These are phyloP conservation scores for Iguana delicatissima DNA, from an alignment of 2,797 vertebrate genomes.

Conservation along the genomic window DNA sequence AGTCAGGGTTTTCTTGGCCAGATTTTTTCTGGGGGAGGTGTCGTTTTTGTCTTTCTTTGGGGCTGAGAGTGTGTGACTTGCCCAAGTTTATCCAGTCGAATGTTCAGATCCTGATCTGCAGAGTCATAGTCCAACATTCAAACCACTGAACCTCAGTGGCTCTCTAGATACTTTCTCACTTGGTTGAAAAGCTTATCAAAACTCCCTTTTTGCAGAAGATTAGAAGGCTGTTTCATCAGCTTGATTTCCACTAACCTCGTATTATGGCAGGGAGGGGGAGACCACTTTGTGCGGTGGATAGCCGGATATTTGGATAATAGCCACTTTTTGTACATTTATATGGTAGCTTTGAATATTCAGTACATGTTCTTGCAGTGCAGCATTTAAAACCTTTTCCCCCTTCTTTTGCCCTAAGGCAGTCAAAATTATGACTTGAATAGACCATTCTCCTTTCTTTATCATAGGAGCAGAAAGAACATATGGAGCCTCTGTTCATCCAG, in stretches of 20 bases:
- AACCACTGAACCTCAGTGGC: too few relatives aligned
- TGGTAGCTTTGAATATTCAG: conserved; percentile 15
- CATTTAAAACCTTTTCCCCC: conserved; percentile 2
- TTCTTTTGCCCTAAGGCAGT: background rate
- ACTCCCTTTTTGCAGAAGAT: background rate
- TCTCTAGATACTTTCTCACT: background rate
- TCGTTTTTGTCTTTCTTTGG: too few relatives aligned
- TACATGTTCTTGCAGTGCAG: background rate
- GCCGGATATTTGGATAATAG: background rate
- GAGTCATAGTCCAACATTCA: too few relatives aligned
- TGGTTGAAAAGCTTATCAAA: conserved; percentile 23
- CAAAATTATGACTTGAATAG: conserved; percentile 34
- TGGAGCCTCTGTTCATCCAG: conserved; percentile 12
- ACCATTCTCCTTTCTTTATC: conserved; percentile 34
- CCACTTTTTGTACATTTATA: conserved; percentile 7
- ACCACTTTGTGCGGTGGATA: background rate
- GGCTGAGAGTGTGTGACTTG: too few relatives aligned
- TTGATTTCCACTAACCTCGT: conserved; percentile 15
- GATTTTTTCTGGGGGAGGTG: too few relatives aligned
- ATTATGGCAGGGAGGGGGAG: rapidly evolving
- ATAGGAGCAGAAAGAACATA: conserved; percentile 17
- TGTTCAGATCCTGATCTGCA: background rate
- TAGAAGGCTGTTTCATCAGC: background rate
- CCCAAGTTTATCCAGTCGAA: too few relatives aligned
- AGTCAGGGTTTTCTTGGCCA: too few relatives aligned